Percentiles rank a stretch among this genome's conserved stretches.
Conservation (phyloP, 2,888 invertebrate genomes). For the Philonicus albiceps region DNA sequence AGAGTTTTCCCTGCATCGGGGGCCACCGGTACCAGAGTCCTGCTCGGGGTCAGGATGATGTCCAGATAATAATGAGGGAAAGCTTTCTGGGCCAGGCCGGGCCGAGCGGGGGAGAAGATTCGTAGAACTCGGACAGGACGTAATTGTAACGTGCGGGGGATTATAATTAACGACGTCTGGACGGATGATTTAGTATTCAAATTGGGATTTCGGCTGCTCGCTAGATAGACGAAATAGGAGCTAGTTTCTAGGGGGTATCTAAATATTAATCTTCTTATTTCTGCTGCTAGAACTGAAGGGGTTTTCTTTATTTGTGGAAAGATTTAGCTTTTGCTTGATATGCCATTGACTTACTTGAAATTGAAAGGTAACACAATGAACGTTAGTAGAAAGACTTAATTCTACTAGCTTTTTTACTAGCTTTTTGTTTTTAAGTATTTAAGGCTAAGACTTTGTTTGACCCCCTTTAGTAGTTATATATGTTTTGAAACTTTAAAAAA, state of each 20-base stretch:
- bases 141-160: slow-evolving; percentile 52
- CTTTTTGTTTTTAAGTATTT: too few species aligned
- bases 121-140: neutral
- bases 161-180: slow-evolving; percentile 54
- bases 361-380: neutral
- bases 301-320: neutral
- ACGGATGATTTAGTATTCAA: slow-evolving; percentile 54
- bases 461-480: too few species aligned
- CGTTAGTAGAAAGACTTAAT: too few species aligned
- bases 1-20: neutral
- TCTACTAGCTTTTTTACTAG: too few species aligned
- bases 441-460: too few species aligned
- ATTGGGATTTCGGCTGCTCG: slow-evolving; percentile 48
- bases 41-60: slow-evolving; percentile 32
- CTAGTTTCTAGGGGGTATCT: neutral
- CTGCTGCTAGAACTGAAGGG: neutral
- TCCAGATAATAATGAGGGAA: slow-evolving; percentile 45
- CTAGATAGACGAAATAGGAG: neutral
- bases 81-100: neutral
- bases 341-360: neutral
- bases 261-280: neutral
- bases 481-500: too few species aligned
- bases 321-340: neutral
- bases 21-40: neutral
- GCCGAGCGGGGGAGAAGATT: neutral